Percentiles rank a stretch among this genome's conserved stretches.
These are phyloP conservation scores for Lagocephalus sceleratus DNA, from an alignment of 2,797 vertebrate genomes.

Conservation along the genomic window DNA sequence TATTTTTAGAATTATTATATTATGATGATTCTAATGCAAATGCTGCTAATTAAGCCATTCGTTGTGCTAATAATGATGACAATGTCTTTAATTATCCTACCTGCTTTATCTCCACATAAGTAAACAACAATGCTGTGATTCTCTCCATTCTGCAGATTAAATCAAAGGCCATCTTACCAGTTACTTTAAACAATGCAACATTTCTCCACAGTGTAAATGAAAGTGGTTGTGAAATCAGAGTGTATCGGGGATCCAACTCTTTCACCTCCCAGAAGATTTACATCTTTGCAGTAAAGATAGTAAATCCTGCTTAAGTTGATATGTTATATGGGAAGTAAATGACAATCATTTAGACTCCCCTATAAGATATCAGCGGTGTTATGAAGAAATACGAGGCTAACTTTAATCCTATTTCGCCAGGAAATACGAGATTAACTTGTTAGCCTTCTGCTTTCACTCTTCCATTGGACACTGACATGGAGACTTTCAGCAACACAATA, in stretches of 20 bases:
- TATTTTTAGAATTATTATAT: no score
- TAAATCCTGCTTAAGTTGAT: slow-evolving; percentile 54
- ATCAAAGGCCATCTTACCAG: slow-evolving; percentile 60
- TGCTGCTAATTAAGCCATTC: no score
- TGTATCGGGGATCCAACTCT: slow-evolving; percentile 40
- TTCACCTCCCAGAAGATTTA: slow-evolving; percentile 52
- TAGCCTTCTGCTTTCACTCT: slow-evolving; percentile 80
- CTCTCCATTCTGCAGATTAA: slow-evolving; percentile 69
- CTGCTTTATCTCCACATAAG: no score
- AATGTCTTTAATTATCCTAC: no score
- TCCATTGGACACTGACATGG: slow-evolving; percentile 71
- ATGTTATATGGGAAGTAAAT: slow-evolving; percentile 65
- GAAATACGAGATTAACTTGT: slow-evolving; percentile 73
- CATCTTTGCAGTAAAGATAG: slow-evolving; percentile 58
- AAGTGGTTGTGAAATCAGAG: slow-evolving; percentile 76
- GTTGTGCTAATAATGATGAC: no score
- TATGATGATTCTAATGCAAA: no score
- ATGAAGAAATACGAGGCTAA: slow-evolving; percentile 60
- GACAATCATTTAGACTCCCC: slow-evolving; percentile 51
- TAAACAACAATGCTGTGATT: slow-evolving; percentile 45
- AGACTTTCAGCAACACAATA: slow-evolving; percentile 36
- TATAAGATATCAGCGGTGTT: slow-evolving; percentile 62
- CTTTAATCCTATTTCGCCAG: slow-evolving; percentile 74
- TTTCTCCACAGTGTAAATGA: slow-evolving; percentile 73
- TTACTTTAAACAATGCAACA: slow-evolving; percentile 36